Evolutionary conservation across 53 echinoderm and acorn worm genomes (phyloP).

Genomic region (Crossaster papposus): DNA sequence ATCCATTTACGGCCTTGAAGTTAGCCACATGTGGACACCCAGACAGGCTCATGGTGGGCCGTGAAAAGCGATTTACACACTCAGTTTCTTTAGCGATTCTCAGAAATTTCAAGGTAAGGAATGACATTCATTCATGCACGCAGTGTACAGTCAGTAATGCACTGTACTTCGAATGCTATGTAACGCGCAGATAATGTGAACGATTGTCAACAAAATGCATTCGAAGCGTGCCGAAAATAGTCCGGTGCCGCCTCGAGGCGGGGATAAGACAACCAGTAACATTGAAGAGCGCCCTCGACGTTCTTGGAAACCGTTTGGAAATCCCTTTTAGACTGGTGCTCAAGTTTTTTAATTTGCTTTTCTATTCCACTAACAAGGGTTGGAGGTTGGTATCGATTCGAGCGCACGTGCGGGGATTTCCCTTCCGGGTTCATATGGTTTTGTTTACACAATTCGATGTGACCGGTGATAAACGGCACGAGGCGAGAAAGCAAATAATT

Average conservation of each 20-base stretch:
- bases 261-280: constrained; percentile 27
- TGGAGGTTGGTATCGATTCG: constrained; percentile 1
- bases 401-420: constrained; percentile 37
- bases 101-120: not conserved
- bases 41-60: constrained; percentile 91
- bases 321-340: constrained; percentile 39
- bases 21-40: constrained; percentile 94
- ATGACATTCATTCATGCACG: constrained; percentile 29
- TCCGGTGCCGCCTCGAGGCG: constrained; percentile 46
- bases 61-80: constrained; percentile 21
- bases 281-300: constrained; percentile 48
- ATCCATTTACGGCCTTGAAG: constrained; percentile 96
- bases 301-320: constrained; percentile 1
- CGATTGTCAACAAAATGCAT: constrained; percentile 59
- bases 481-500: not conserved
- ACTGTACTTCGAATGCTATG: too few relatives aligned
- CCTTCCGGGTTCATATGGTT: constrained; percentile 48
- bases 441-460: constrained; percentile 25
- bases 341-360: not conserved
- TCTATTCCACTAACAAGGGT: not conserved
- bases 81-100: constrained; percentile 14
- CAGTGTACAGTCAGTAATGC: not conserved
- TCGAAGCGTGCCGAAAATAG: constrained; percentile 36
- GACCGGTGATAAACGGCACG: constrained; percentile 3
- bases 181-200: too few relatives aligned